Base-by-base conservation (phyloP, 2,888 invertebrate genomes). In the Harmothoe impar region DNA sequence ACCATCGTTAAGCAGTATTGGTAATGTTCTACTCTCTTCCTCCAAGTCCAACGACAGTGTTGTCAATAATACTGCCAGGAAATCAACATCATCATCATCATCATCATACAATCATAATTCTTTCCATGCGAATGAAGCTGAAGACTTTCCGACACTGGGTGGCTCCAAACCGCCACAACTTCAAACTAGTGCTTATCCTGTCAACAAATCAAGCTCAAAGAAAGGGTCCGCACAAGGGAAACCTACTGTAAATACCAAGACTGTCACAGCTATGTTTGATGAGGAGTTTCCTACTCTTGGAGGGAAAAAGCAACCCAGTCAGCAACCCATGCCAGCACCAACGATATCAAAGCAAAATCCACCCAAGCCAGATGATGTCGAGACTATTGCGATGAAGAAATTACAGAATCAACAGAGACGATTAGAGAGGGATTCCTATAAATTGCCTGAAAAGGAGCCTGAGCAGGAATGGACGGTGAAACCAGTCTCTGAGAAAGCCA, bases 331-430 rank as follows among this genome's bases (percentile, higher is more conserved):
- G 5, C 81, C 81, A 43, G 12, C 33, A 81, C 86, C 86, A 25
- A 84, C 84, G 23, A 10, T 84, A 52, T 5, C 81, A 43, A 86
- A 54, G 54, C 17, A 25, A 12, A 23, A 25, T 43, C 5, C 43
- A 52, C 23, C 81, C 3, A 86, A 25, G 29, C 17, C 23, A 12
- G 29, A 25, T 52, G 54, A 12, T 94, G 52, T 93, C 91, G 93
- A 92, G 29, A 90, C 92, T 12, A 91, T 91, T 56, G 92, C 92
- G 31, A 93, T 91, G 91, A 92, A 92, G 92, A 93, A 92, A 78
- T 81, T 94, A 93, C 90, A 92, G 93, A 93, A 92, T 29, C 89
- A 91, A 43, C 54, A 84, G 0, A 91, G 92, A 68, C 3, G 20
- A 17, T 33, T 35, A 7, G 81, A 43, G 5, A 35, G 0, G 3